These are phyloP conservation scores for Dryomyza anilis DNA, from an alignment of 2,888 invertebrate genomes.

Conservation along the genomic window DNA sequence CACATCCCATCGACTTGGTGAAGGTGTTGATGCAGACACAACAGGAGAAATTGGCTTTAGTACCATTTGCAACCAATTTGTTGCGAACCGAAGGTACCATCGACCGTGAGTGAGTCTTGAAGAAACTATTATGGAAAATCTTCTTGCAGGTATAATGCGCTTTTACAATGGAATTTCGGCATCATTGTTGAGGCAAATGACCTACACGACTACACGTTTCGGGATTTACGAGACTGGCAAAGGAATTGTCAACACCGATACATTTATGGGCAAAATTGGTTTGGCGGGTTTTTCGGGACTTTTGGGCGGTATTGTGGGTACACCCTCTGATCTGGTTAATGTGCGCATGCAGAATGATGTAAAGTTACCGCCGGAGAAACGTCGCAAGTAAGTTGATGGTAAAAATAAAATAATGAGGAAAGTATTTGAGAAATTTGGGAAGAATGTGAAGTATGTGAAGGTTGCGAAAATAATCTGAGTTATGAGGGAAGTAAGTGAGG, in stretches of 20 bases:
- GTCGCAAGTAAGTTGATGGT: conserved; percentile 92
- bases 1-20: conserved; percentile 94
- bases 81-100: too few species aligned
- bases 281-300: conserved; percentile 86
- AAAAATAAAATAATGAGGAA: too few species aligned
- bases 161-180: conserved; percentile 92
- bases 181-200: conserved; percentile 86
- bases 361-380: conserved; percentile 79
- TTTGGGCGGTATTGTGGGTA: conserved; percentile 89
- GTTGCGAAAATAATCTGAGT: too few species aligned
- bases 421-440: too few species aligned
- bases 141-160: background rate
- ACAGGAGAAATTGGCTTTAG: conserved; percentile 72
- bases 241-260: conserved; percentile 60
- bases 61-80: conserved; percentile 73
- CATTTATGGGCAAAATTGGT: conserved; percentile 65
- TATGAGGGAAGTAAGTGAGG: too few species aligned
- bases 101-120: too few species aligned
- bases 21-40: conserved; percentile 88
- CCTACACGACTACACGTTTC: conserved; percentile 89
- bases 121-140: too few species aligned
- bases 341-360: conserved; percentile 99
- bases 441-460: too few species aligned
- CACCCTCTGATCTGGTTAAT: conserved; percentile 95
- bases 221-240: conserved; percentile 74